phyloP scores from a whole-genome alignment of 2,797 vertebrate species.

The Notamacropus eugenii region DNA sequence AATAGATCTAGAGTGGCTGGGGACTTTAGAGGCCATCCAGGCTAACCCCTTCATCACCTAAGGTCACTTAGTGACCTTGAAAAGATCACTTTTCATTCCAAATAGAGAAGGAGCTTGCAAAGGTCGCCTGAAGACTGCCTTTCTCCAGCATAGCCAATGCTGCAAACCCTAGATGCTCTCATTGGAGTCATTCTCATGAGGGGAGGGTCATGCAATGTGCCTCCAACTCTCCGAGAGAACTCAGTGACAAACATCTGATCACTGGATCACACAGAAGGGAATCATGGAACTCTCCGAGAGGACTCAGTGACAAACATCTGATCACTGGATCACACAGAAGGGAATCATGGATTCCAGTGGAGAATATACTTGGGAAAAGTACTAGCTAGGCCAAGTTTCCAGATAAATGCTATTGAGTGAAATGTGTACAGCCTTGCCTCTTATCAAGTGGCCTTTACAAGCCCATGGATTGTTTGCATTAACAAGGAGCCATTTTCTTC shows the following conservation, averaged over 20 bases:
- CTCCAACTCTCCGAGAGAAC: not conserved
- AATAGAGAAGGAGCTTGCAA: not conserved
- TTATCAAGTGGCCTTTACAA: slow-evolving; percentile 69
- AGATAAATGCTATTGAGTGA: not conserved
- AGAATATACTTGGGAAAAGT: not conserved
- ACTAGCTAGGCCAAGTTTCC: not conserved
- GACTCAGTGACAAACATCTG: not conserved
- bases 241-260: not conserved
- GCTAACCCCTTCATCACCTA: not conserved
- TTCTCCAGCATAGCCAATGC: not conserved
- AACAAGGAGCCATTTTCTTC: slow-evolving; percentile 65
- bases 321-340: not conserved
- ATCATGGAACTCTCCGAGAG: not conserved
- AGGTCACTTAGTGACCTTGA: not conserved
- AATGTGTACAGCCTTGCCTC: slow-evolving; percentile 58
- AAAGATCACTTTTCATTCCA: not conserved
- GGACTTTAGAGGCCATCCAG: not conserved
- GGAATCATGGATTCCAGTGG: not conserved
- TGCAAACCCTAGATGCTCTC: not conserved
- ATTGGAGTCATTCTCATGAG: not conserved
- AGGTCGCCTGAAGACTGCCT: not conserved
- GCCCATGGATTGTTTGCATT: slow-evolving; percentile 71
- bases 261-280: not conserved
- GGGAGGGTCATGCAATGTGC: not conserved
- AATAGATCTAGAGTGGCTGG: not conserved